Conservation (phyloP, 2,888 invertebrate genomes). For the Baccha elongata region DNA sequence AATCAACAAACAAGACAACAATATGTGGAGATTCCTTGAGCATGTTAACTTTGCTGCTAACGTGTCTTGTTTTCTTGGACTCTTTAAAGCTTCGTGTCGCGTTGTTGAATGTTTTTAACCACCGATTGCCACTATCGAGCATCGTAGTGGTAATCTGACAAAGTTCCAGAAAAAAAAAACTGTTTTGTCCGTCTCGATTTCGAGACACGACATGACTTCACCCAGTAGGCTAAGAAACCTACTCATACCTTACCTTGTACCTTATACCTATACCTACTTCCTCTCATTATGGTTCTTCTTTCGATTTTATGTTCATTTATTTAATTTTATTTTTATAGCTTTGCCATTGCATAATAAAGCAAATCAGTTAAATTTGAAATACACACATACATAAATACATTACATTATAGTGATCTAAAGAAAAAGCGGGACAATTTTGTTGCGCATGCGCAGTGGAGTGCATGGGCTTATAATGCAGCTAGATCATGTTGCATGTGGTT, state of each 20-base stretch:
- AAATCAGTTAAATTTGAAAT: conserved; percentile 63
- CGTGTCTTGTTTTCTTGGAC: conserved; percentile 37
- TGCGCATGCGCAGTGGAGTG: conserved; percentile 29
- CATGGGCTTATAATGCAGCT: conserved; percentile 32
- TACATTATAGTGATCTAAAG: neutral
- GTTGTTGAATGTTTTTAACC: neutral
- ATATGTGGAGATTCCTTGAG: conserved; percentile 60
- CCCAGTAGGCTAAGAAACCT: conserved; percentile 28
- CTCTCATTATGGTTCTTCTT: conserved; percentile 40
- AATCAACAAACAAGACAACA: conserved; percentile 56
- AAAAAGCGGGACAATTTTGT: conserved; percentile 30
- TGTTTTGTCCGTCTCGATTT: conserved; percentile 33
- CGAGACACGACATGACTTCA: conserved; percentile 29
- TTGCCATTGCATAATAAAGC: conserved; percentile 59
- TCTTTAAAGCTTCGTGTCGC: neutral
- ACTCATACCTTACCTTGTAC: conserved; percentile 28
- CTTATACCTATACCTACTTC: conserved; percentile 23
- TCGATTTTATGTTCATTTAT: conserved; percentile 55
- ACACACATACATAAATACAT: conserved; percentile 18
- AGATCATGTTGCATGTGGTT: conserved; percentile 65
- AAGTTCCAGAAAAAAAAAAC: conserved; percentile 1
- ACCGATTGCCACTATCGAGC: neutral
- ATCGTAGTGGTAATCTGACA: neutral
- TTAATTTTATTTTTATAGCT: conserved; percentile 64
- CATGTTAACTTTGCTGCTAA: conserved; percentile 46